phyloP scores from a whole-genome alignment of 92 coral and sea anemone genomes.

The Micromussa lordhowensis region DNA sequence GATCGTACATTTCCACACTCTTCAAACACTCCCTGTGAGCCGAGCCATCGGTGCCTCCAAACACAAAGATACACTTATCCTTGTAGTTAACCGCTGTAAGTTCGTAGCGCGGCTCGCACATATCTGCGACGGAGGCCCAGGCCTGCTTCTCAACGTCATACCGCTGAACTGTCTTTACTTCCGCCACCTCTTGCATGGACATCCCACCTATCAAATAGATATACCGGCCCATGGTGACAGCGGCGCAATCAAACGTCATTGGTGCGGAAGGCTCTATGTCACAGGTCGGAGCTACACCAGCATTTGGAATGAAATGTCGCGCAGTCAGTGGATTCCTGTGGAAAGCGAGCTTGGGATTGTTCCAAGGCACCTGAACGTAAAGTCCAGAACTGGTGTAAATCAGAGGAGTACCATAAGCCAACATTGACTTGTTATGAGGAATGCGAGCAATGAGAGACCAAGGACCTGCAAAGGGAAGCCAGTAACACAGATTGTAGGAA shows the following conservation, averaged over 20 bases:
- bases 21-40: slow-evolving; percentile 61
- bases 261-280: slow-evolving; percentile 49
- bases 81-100: slow-evolving; percentile 67
- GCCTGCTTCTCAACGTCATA: slow-evolving; percentile 60
- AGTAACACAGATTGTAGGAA: slow-evolving; percentile 61
- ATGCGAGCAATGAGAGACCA: slow-evolving; percentile 72
- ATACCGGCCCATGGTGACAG: slow-evolving; percentile 61
- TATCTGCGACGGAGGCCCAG: slow-evolving; percentile 63
- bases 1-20: slow-evolving; percentile 65
- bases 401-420: slow-evolving; percentile 52
- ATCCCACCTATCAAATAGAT: slow-evolving; percentile 69
- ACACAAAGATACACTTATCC: slow-evolving; percentile 56
- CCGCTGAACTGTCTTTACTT: slow-evolving; percentile 68
- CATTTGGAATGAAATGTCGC: slow-evolving; percentile 40
- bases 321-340: slow-evolving; percentile 63
- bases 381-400: slow-evolving; percentile 55
- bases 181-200: slow-evolving; percentile 65
- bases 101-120: slow-evolving; percentile 67
- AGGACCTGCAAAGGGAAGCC: slow-evolving; percentile 72
- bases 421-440: slow-evolving; percentile 60
- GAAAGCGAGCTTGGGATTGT: slow-evolving; percentile 62
- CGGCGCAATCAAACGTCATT: slow-evolving; percentile 64
- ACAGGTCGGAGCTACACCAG: slow-evolving; percentile 38
- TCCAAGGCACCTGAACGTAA: slow-evolving; percentile 62
- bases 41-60: slow-evolving; percentile 68